Base-by-base conservation (phyloP, 2,888 invertebrate species). In the Plagiodera versicolora region DNA sequence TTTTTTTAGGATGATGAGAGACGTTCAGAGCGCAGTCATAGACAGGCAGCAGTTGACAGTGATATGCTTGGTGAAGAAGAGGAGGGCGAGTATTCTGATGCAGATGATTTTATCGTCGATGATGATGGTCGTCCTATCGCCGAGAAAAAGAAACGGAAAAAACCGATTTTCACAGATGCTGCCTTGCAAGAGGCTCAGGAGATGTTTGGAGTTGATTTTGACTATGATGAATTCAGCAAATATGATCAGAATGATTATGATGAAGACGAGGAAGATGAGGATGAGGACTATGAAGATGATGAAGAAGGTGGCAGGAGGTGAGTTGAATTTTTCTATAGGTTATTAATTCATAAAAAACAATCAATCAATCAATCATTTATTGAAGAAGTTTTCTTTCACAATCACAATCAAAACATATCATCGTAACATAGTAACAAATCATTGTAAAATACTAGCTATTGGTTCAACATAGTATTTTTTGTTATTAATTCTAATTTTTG, bases 171-270 rank as follows among this genome's bases (percentile, higher is more conserved):
- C 74, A 89, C 90, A 49, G 94, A 95, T 81, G 92, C 92, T 10
- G 93, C 94, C 0, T 82, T 98, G 16, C 97, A 98, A 86, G 95
- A 98, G 80, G 99, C 98, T 56, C 97, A 98, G 80, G 98, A 99
- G 77, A 96, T 98, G 68, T 99, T 99, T 78, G 99, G 98, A 24
- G 96, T 98, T n/a, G 98, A 98, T 79, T 98, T 98, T 81, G 97
- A 95, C 75, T 95, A 91, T 75, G 94, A 94, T 61, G 94, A 95
- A 69, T 92, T 95, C 79, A 89, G 89, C 56, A 92, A 92, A 74
- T 92, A 92, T 74, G 93, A 89, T 5, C 92, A 93, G 56, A 94
- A 94, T 67, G 92, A 92, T 64, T 91, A 94, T 72, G 90, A 90
- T 56, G 91, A 92, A 52, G 92, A 92, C 28, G 92, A 92, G 1